A percentile compares a stretch with the other conserved stretches of the same genome.
Evolutionary conservation across 2,113 vertebrate genomes (phyloP).

Genomic region (Andinoacara biseriatus): DNA sequence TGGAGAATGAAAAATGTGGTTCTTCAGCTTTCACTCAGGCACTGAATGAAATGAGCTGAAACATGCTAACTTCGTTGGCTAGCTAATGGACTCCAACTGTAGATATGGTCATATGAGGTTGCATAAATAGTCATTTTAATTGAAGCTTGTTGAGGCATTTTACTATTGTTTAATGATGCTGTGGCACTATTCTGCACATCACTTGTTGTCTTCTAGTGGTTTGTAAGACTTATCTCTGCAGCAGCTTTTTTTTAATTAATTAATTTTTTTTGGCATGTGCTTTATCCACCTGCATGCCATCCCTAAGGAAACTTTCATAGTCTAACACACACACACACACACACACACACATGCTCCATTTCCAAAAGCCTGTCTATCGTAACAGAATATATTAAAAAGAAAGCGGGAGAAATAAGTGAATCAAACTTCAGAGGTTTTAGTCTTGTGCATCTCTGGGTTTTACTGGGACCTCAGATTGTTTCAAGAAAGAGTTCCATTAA

Average conservation of each 20-base stretch:
- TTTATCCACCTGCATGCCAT: slow-evolving; percentile 15
- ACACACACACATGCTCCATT: background rate
- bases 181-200: background rate
- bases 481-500: slow-evolving; percentile 23
- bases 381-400: background rate
- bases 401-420: background rate
- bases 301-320: background rate
- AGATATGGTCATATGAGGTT: slow-evolving; percentile 29
- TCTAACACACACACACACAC: background rate
- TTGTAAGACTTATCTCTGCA: background rate
- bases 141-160: slow-evolving; percentile 27
- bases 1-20: background rate
- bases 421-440: slow-evolving; percentile 13
- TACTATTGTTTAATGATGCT: slow-evolving; percentile 54
- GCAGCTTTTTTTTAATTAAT: too few species aligned
- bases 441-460: background rate
- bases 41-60: slow-evolving; percentile 42
- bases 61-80: slow-evolving; percentile 51
- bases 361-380: background rate
- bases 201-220: slow-evolving; percentile 30
- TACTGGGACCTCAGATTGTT: background rate
- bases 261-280: background rate
- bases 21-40: slow-evolving; percentile 3
- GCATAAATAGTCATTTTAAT: slow-evolving; percentile 59
- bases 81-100: slow-evolving; percentile 52